These are phyloP conservation scores for Phasia obesa DNA, from an alignment of 2,888 invertebrate genomes.

Conservation along the genomic window DNA sequence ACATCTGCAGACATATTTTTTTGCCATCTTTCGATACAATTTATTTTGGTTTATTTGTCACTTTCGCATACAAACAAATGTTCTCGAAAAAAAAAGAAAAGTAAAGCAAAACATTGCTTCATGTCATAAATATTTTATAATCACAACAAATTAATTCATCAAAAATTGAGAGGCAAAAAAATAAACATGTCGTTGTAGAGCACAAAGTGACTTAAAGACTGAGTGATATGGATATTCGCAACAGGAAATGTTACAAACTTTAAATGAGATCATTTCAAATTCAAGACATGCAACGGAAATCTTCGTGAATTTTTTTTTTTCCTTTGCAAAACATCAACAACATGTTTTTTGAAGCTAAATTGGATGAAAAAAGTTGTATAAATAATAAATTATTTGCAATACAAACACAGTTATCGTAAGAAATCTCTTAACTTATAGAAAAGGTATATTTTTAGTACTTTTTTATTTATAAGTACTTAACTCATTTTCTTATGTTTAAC, in stretches of 20 bases:
- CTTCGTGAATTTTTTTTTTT: constrained; percentile 33
- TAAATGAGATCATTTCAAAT: constrained; percentile 65
- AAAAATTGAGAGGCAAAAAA: constrained; percentile 15
- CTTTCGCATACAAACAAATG: constrained; percentile 37
- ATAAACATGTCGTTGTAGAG: neutral
- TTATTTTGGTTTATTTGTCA: constrained; percentile 34
- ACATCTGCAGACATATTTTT: constrained; percentile 38
- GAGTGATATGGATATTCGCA: constrained; percentile 34
- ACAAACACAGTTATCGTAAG: too few species aligned
- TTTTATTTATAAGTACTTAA: too few species aligned
- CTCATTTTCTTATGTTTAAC: too few species aligned
- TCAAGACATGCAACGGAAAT: constrained; percentile 68
- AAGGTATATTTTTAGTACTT: neutral
- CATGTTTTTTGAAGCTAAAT: constrained; percentile 41
- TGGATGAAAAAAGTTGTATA: neutral
- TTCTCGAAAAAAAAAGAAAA: neutral
- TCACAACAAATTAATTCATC: constrained; percentile 69
- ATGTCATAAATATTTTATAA: constrained; percentile 59
- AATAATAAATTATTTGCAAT: neutral
- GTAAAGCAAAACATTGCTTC: constrained; percentile 26
- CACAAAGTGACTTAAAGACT: neutral
- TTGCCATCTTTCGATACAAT: constrained; percentile 26
- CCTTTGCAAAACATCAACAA: constrained; percentile 48
- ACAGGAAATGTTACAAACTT: constrained; percentile 66
- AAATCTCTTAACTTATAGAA: neutral